Evolutionary conservation across 2,888 invertebrate genomes (phyloP).

Genomic region (Brachyptera risi): DNA sequence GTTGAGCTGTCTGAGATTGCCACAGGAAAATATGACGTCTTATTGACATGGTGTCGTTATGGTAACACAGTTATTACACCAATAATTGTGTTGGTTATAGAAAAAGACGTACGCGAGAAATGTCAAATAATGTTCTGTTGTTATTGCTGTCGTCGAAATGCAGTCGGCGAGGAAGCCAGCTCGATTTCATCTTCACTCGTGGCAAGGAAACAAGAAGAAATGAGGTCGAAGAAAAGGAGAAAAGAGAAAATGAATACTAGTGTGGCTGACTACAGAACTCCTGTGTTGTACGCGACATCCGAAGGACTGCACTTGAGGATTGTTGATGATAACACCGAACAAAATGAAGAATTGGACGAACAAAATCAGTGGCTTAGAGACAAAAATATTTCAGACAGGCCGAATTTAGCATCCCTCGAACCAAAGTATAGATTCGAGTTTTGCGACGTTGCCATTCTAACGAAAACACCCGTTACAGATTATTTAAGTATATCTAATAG

Average conservation of each 20-base stretch:
- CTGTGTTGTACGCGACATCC: slow-evolving; percentile 39
- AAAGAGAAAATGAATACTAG: slow-evolving; percentile 31
- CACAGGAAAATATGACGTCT: slow-evolving; percentile 34
- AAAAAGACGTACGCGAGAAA: slow-evolving; percentile 37
- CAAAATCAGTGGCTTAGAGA: not conserved
- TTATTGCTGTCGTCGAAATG: slow-evolving; percentile 36
- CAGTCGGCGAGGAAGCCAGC: not conserved
- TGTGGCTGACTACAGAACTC: slow-evolving; percentile 36
- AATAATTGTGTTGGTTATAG: slow-evolving; percentile 33
- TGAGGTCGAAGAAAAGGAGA: slow-evolving; percentile 27
- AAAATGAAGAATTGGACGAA: not conserved
- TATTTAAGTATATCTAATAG: not conserved
- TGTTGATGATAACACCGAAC: slow-evolving; percentile 26
- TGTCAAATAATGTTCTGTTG: slow-evolving; percentile 36
- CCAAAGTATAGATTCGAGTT: slow-evolving; percentile 26
- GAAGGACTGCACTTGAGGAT: slow-evolving; percentile 39
- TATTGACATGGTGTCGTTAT: slow-evolving; percentile 38
- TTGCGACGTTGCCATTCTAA: slow-evolving; percentile 27
- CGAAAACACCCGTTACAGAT: slow-evolving; percentile 16
- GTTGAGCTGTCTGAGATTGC: slow-evolving; percentile 18
- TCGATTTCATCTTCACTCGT: too few species aligned
- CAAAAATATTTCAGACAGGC: not conserved
- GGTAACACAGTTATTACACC: slow-evolving; percentile 35
- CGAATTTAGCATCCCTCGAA: not conserved
- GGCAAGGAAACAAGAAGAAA: slow-evolving; percentile 3